phyloP scores from a whole-genome alignment of 2,888 invertebrate species.

The Gerosis bhagava region DNA sequence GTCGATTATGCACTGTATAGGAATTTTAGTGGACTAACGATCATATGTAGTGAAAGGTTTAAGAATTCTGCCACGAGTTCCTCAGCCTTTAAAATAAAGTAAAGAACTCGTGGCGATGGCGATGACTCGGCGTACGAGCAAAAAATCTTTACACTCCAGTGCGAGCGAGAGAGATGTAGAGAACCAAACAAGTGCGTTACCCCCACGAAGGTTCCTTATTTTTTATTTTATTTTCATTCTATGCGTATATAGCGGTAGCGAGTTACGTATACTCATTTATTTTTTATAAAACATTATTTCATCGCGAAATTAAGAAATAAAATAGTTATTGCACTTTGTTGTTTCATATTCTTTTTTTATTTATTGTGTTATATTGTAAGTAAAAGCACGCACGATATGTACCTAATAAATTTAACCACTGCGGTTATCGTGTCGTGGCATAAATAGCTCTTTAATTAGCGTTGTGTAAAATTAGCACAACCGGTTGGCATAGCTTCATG shows the following conservation, averaged over 20 bases:
- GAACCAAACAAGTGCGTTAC: constrained; percentile 78
- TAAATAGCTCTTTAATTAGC: constrained; percentile 42
- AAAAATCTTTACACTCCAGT: constrained; percentile 52
- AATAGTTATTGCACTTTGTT: too few species aligned
- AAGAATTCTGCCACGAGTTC: constrained; percentile 50
- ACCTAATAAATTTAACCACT: constrained; percentile 31
- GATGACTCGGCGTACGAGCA: constrained; percentile 69
- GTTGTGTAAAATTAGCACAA: constrained; percentile 39
- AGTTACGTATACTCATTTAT: too few species aligned
- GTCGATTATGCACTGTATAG: constrained; percentile 24
- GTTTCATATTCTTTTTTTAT: too few species aligned
- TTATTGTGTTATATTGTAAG: too few species aligned
- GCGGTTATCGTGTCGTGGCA: constrained; percentile 29
- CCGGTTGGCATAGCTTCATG: constrained; percentile 32
- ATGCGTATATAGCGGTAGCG: too few species aligned
- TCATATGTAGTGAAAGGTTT: constrained; percentile 70
- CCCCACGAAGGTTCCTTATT: constrained; percentile 72
- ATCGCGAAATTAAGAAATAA: too few species aligned
- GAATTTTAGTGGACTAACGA: constrained; percentile 18
- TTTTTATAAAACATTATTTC: too few species aligned
- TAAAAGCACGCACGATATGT: too few species aligned
- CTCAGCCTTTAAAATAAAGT: constrained; percentile 55
- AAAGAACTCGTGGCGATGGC: constrained; percentile 60
- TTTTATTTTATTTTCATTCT: constrained; percentile 65
- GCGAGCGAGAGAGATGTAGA: constrained; percentile 57